Conservation (phyloP, 2,888 invertebrate genomes). For the Tholera decimalis region DNA sequence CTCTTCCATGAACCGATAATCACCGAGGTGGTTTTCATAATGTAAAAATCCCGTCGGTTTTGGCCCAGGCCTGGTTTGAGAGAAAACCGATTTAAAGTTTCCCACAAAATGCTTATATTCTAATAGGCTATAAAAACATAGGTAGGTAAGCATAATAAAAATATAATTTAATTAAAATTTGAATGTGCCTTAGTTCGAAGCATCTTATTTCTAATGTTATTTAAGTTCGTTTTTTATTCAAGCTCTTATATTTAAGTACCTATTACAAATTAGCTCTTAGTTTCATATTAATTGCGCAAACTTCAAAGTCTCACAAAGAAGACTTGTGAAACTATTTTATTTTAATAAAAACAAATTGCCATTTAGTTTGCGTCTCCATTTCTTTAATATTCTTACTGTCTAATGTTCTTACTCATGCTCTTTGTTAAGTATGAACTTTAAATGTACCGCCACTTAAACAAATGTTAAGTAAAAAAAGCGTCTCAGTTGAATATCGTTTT, state of each 20-base stretch:
- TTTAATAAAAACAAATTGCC: constrained; percentile 10
- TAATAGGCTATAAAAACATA: too few relatives aligned
- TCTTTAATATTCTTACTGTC: constrained; percentile 20
- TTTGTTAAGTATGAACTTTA: constrained; percentile 25
- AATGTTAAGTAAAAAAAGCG: constrained; percentile 12
- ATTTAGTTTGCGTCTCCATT: constrained; percentile 12
- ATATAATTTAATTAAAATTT: not conserved
- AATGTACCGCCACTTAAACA: constrained; percentile 18
- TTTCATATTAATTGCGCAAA: constrained; percentile 2
- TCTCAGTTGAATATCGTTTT: constrained; percentile 4
- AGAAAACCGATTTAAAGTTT: too few relatives aligned
- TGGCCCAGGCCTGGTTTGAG: too few relatives aligned
- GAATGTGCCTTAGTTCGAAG: too few relatives aligned
- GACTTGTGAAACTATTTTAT: not conserved
- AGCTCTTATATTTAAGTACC: constrained; percentile 1
- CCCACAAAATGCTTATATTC: too few relatives aligned
- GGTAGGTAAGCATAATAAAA: too few relatives aligned
- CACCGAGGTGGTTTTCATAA: too few relatives aligned
- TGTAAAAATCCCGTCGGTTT: too few relatives aligned
- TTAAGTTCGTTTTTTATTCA: not conserved
- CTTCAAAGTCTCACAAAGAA: constrained; percentile 14
- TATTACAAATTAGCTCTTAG: constrained; percentile 10
- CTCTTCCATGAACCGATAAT: too few relatives aligned
- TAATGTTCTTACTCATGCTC: constrained; percentile 21
- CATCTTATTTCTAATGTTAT: constrained; percentile 8